Evolutionary conservation across 2,888 invertebrate species (phyloP), one percentile per base, ranked within the genome.

Genomic region (Brachylomia viminalis): DNA sequence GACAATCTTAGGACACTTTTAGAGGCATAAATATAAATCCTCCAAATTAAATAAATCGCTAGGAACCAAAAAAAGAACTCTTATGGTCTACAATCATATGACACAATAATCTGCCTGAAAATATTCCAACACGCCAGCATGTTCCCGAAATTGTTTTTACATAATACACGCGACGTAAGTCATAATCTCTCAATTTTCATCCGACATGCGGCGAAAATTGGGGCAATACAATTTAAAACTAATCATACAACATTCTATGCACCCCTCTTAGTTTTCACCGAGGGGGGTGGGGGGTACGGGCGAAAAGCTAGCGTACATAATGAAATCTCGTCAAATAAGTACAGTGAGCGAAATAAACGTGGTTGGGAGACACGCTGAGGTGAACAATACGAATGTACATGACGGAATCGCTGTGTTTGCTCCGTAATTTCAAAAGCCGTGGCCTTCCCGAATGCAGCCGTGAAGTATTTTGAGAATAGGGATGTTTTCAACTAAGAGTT

Each of bases 251-350:
- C 86, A 87, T 85, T 85, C 77, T 72, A 56, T 70, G 70, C 74
- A 69, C 69, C 75, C 85, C 82, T 79, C 78, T 85, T 85, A 86
- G 87, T 87, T 87, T 82, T 56, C 75, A 66, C 47, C 13, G 52
- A n/a, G 74, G 64, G 6, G 49, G 64, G 15, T n/a, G 33, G 23
- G 38, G 45, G 47, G 82, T 64, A 71, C 77, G 76, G 83, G 79
- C 87, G 90, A 90, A 91, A 91, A 92, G 91, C 91, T 90, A 84
- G 90, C 92, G 90, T 82, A 91, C 90, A 91, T 92, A 92, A 93
- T 93, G 91, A 91, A 93, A 91, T 91, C 90, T 91, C 88, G 86
- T 91, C 91, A 91, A 93, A 92, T 92, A 92, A 92, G 92, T 89
- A 89, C 86, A 75, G 69, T 75, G 85, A 78, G 90, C 85, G 88